These are phyloP conservation scores for Phataginus tricuspis DNA, from an alignment of 2,797 vertebrate genomes.

Conservation along the genomic window DNA sequence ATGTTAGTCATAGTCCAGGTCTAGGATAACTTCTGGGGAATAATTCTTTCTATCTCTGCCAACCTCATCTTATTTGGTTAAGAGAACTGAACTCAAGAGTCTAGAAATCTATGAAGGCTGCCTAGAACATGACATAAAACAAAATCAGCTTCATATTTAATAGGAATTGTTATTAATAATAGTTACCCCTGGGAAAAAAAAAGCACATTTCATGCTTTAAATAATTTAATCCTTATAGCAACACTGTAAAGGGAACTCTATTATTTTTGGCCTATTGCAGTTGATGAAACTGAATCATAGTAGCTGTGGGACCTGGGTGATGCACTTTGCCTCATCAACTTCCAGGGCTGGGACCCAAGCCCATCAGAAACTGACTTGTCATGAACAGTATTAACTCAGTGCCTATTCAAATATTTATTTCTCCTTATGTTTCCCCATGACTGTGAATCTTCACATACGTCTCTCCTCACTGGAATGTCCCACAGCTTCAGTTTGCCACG, in stretches of 20 bases:
- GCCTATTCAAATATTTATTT: neutral
- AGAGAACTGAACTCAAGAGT: neutral
- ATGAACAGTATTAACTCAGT: neutral
- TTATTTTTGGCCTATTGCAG: neutral
- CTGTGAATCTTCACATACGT: neutral
- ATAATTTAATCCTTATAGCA: neutral
- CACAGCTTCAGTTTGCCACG: neutral
- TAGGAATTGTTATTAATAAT: neutral
- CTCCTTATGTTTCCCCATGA: neutral
- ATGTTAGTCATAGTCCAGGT: neutral
- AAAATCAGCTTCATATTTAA: neutral
- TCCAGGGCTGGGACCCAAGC: neutral
- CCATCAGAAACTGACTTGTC: neutral
- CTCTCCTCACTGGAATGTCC: neutral
- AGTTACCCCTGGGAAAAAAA: neutral
- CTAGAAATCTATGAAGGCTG: neutral
- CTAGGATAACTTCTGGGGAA: neutral
- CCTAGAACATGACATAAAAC: neutral
- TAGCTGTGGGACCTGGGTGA: neutral
- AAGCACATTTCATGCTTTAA: neutral
- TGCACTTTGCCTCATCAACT: neutral
- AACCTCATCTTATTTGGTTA: conserved; percentile 26
- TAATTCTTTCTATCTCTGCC: neutral
- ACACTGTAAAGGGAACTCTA: neutral
- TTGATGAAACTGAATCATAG: neutral